Base-by-base conservation (phyloP, 2,888 invertebrate genomes). In the Drosophila percnosoma region DNA sequence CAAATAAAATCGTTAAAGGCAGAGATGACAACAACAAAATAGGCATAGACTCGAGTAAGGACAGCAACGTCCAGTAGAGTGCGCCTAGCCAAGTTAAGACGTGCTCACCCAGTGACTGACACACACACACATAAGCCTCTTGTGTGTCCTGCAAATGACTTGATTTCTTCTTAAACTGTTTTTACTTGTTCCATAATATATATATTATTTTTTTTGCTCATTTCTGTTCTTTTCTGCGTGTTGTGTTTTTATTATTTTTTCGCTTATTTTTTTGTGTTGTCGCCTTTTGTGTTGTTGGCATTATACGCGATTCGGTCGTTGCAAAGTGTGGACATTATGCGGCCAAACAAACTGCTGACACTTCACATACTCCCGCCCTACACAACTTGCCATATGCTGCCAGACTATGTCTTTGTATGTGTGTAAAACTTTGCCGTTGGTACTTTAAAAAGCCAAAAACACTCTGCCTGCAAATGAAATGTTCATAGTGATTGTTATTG, bases 341-440 rank as follows among this genome's bases (percentile, higher is more conserved):
- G 80, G 80, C 75, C 74, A 34, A 59, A 58, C 21, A 49, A 59
- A 54, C 38, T 29, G 53, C 55, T 62, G 54, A 64, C 59, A 55
- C 53, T 73, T 36, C 40, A 53, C 33, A 15, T 57, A 57, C 57
- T 21, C 11, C 24, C 31, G 18, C 24, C 53, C 8, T 4, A 34
- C 55, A 51, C 60, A 57, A 42, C 52, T 64, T 82, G 80, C 85
- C 84, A 87, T 87, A 85, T 87, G 87, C 68, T 82, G 80, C 60
- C 67, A 71, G 58, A 31, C 66, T 36, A n/a, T 55, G 29, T n/a
- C 27, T 5, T 29, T 40, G 40, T 58, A 53, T 70, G 54, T 53
- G 59, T 53, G 31, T 42, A 68, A 74, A 73, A 71, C 67, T 71
- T 74, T 73, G 66, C 71, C 78, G 66, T 77, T 77, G 58, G 68